Base-by-base conservation (phyloP, 2,797 vertebrate genomes). In the Pipistrellus kuhlii region DNA sequence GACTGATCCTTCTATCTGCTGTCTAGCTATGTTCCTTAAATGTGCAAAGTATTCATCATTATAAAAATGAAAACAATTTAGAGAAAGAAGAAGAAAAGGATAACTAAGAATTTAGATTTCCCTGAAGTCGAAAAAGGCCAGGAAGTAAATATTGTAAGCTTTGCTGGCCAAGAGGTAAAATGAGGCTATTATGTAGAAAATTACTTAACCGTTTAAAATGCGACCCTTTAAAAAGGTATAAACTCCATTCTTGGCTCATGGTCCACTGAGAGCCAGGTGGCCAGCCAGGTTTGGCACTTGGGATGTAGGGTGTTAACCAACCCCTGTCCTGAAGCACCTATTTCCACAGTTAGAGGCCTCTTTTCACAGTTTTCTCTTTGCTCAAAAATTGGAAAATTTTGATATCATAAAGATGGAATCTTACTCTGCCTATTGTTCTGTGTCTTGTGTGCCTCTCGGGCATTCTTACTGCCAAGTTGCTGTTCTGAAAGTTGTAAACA, bases 401-500 rank as follows among this genome's bases (percentile, higher is more conserved):
- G 41, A 21, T 83, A 82, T 80, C 64, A 27, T 75, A 73, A 88
- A 76, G 68, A 4, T 44, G 66, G 15, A 27, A 82, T 69, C 21
- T 30, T 27, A 32, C 27, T 59, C 0, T 82, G 8, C 51, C n/a
- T 25, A 0, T 84, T 72, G 46, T 7, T 76, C 59, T 90, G 59
- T 30, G 23, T 83, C 46, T 41, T 41, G 1, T 18, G 2, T 73
- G 30, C 82, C 21, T 85, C 53, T 14, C 32, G 62, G 81, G 8
- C 18, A 27, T 84, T 72, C 48, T 82, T 51, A 14, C 73, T 73
- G 75, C 4, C 55, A 85, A 77, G 23, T 14, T 91, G 57, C 44
- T 30, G 80, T 84, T 84, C 84, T 30, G 46, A 73, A 57, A 69
- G 48, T 69, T 71, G 35, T 92, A 46, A 97, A 94, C 66, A 68